Percentiles rank a stretch among this genome's conserved stretches.
Evolutionary conservation across 2,797 vertebrate species (phyloP).

Genomic region (Rhynchotus rufescens): DNA sequence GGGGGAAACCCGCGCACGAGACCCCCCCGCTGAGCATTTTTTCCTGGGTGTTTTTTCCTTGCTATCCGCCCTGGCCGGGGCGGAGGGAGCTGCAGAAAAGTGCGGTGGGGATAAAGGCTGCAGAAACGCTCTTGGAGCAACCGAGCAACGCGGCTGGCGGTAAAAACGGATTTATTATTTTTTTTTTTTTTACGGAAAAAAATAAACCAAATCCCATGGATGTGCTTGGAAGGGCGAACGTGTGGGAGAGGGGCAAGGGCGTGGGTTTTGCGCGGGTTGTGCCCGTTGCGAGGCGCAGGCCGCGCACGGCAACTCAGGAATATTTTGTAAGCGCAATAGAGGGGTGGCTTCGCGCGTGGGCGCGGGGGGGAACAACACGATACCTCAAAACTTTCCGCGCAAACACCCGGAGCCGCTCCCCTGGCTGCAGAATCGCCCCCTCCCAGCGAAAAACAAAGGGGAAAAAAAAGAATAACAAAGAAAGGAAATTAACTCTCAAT

Average conservation of each 20-base stretch:
- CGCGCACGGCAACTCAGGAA: constrained; percentile 8
- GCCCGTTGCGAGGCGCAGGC: neutral
- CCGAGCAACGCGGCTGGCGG: neutral
- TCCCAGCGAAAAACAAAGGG: neutral
- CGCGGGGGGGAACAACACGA: neutral
- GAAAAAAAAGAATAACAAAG: neutral
- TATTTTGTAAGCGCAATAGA: neutral
- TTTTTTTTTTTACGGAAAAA: neutral
- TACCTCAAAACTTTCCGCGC: constrained; percentile 22
- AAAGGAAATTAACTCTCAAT: neutral
- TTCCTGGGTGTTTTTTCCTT: too few relatives aligned
- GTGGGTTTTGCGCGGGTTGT: neutral
- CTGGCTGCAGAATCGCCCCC: neutral
- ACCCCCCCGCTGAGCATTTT: too few relatives aligned
- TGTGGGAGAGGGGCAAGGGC: too few relatives aligned
- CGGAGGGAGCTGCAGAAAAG: too few relatives aligned
- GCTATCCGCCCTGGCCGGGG: too few relatives aligned
- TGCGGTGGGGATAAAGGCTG: too few relatives aligned
- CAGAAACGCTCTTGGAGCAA: too few relatives aligned
- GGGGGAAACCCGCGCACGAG: too few relatives aligned
- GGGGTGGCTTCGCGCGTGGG: too few relatives aligned
- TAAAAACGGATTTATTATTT: too few relatives aligned
- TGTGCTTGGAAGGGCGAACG: neutral
- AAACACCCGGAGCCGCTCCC: neutral
- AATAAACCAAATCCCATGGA: neutral